Percentiles rank a stretch among this genome's conserved stretches.
These are phyloP conservation scores for Sphinx pinastri DNA, from an alignment of 2,888 invertebrate genomes.

Conservation along the genomic window DNA sequence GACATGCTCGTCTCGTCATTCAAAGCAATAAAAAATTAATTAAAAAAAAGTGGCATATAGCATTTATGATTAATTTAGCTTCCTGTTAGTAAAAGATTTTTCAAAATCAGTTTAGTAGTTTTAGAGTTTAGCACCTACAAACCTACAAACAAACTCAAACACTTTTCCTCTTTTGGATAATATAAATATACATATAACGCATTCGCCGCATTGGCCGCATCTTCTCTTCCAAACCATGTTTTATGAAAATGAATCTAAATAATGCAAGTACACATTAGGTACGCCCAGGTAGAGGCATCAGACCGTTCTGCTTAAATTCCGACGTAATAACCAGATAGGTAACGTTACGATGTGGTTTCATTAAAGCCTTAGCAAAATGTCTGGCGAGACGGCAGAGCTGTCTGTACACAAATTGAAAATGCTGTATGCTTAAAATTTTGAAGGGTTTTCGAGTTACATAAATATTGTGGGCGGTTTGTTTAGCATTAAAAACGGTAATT, in stretches of 20 bases:
- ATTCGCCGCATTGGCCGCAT: too few relatives aligned
- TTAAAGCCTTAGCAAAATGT: constrained; percentile 62
- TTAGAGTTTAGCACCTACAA: too few relatives aligned
- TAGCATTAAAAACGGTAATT: too few relatives aligned
- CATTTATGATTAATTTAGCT: too few relatives aligned
- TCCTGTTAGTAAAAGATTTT: too few relatives aligned
- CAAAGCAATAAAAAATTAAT: too few relatives aligned
- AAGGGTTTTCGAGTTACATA: neutral
- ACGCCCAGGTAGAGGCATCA: constrained; percentile 8
- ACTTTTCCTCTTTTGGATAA: too few relatives aligned
- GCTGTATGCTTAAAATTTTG: constrained; percentile 23
- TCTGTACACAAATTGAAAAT: constrained; percentile 33
- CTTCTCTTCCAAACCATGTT: neutral
- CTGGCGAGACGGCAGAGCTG: constrained; percentile 52
- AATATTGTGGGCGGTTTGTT: neutral
- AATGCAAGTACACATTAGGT: constrained; percentile 20
- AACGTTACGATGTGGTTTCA: constrained; percentile 60
- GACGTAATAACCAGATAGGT: constrained; percentile 49
- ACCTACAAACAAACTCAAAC: too few relatives aligned
- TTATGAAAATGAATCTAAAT: constrained; percentile 20
- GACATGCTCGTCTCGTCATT: too few relatives aligned
- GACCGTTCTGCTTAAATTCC: constrained; percentile 38
- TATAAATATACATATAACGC: too few relatives aligned
- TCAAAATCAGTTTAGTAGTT: too few relatives aligned
- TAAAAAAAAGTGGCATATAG: too few relatives aligned